These are phyloP conservation scores for Bursaphelenchus mucronatus DNA, from an alignment of 1,140 invertebrate species.

Conservation along the genomic window DNA sequence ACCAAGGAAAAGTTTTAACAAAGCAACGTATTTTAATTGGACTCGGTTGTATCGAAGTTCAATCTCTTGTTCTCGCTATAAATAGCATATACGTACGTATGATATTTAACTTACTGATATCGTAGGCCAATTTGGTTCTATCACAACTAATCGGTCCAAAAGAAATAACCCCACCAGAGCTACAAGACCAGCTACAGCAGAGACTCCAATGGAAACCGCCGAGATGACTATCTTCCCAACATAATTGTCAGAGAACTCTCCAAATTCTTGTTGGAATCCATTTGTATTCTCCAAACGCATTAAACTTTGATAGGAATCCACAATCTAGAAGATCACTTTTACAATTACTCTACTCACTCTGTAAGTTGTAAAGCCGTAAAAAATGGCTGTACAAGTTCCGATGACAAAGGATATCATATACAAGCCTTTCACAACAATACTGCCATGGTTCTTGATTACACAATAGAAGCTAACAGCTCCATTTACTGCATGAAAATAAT, in stretches of 20 bases:
- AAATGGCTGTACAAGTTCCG: conserved; percentile 47
- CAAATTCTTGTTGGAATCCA: conserved; percentile 48
- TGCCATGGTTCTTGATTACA: conserved; percentile 49
- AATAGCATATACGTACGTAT: not conserved
- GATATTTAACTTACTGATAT: conserved; percentile 26
- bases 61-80: conserved; percentile 45
- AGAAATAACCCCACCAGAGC: conserved; percentile 42
- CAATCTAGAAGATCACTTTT: conserved; percentile 36
- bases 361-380: conserved; percentile 59
- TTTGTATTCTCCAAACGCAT: conserved; percentile 30
- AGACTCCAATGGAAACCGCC: conserved; percentile 46
- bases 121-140: conserved; percentile 34
- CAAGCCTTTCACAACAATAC: conserved; percentile 53
- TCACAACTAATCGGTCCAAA: conserved; percentile 46
- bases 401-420: conserved; percentile 49
- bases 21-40: conserved; percentile 36
- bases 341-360: conserved; percentile 29
- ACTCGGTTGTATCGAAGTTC: conserved; percentile 34
- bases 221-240: conserved; percentile 52
- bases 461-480: conserved; percentile 53
- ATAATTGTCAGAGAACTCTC: conserved; percentile 36
- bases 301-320: conserved; percentile 48
- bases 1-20: conserved; percentile 44
- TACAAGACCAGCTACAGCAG: conserved; percentile 42
- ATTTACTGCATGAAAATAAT: conserved; percentile 43